Evolutionary conservation across 2,888 invertebrate genomes (phyloP).

Genomic region (Syritta pipiens): DNA sequence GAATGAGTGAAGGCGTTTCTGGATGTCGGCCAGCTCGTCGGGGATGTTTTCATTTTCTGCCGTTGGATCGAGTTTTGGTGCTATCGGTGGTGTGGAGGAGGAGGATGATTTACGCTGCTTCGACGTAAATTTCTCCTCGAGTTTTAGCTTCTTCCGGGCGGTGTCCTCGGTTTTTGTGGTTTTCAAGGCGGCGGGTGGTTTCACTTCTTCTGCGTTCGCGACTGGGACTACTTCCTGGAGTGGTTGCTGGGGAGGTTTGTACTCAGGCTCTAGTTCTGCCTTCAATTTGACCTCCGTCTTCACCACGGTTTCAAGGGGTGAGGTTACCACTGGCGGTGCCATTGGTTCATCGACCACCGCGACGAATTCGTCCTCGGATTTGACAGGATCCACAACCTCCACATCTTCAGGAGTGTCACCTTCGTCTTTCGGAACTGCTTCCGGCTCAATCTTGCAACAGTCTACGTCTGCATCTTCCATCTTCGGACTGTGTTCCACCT

Average conservation of each 20-base stretch:
- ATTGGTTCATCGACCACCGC: slow-evolving; percentile 41
- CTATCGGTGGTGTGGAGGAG: slow-evolving; percentile 22
- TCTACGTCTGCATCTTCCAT: background rate
- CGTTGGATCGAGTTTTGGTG: slow-evolving; percentile 24
- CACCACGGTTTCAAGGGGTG: too few relatives aligned
- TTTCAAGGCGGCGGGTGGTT: slow-evolving; percentile 5
- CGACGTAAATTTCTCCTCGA: slow-evolving; percentile 22
- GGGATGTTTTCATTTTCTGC: slow-evolving; percentile 73
- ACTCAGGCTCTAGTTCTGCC: slow-evolving; percentile 14
- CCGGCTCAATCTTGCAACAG: background rate
- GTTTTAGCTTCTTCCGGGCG: slow-evolving; percentile 36
- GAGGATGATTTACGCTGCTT: slow-evolving; percentile 43
- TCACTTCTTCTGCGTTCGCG: slow-evolving; percentile 19
- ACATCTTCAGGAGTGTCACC: slow-evolving; percentile 33
- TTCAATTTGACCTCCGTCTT: slow-evolving; percentile 47
- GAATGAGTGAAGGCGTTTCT: slow-evolving; percentile 83
- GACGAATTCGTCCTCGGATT: slow-evolving; percentile 53
- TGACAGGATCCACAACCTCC: slow-evolving; percentile 43
- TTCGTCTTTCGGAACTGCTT: slow-evolving; percentile 11
- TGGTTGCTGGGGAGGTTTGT: background rate
- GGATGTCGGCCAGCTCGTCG: slow-evolving; percentile 83
- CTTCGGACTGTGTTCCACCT: background rate
- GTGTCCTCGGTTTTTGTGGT: slow-evolving; percentile 34
- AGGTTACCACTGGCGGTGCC: background rate
- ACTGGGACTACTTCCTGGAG: slow-evolving; percentile 70